These are phyloP conservation scores for Carassius gibelio DNA, from an alignment of 2,113 vertebrate genomes.

Conservation along the genomic window DNA sequence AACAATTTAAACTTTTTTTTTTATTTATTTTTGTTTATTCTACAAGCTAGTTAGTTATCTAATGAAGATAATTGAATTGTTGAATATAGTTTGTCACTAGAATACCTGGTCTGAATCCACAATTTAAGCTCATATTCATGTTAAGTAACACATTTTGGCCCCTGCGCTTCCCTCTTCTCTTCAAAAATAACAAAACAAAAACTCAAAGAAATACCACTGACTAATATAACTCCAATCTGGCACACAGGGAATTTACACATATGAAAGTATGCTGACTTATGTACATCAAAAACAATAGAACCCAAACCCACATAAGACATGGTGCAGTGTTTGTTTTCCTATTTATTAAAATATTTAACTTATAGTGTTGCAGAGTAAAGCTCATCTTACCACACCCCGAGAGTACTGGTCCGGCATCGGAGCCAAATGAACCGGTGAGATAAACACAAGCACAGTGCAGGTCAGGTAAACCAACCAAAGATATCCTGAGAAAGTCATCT, in stretches of 20 bases:
- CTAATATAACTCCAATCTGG: not conserved
- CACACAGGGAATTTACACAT: not conserved
- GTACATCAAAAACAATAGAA: not conserved
- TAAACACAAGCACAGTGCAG: conserved; percentile 39
- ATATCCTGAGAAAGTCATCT: conserved; percentile 24
- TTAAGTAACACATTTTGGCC: not conserved
- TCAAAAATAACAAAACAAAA: not conserved
- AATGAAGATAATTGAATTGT: not conserved
- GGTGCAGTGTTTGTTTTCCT: not conserved
- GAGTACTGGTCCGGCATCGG: conserved; percentile 66
- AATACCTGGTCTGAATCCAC: not conserved
- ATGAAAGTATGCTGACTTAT: not conserved
- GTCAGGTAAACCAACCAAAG: conserved; percentile 24
- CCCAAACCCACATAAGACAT: not conserved
- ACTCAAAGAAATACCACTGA: not conserved
- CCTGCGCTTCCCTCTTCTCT: too few species aligned
- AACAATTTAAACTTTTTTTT: too few species aligned
- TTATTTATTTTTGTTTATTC: not conserved
- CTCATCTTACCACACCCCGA: conserved; percentile 71
- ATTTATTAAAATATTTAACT: not conserved
- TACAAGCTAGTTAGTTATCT: not conserved
- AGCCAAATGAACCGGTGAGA: conserved; percentile 45
- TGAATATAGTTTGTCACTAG: not conserved
- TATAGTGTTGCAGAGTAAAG: not conserved
- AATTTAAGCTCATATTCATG: not conserved